Evolutionary conservation across 2,888 invertebrate species (phyloP), one percentile per base, ranked within the genome.

Genomic region (Pycnomerus fuliginosus): DNA sequence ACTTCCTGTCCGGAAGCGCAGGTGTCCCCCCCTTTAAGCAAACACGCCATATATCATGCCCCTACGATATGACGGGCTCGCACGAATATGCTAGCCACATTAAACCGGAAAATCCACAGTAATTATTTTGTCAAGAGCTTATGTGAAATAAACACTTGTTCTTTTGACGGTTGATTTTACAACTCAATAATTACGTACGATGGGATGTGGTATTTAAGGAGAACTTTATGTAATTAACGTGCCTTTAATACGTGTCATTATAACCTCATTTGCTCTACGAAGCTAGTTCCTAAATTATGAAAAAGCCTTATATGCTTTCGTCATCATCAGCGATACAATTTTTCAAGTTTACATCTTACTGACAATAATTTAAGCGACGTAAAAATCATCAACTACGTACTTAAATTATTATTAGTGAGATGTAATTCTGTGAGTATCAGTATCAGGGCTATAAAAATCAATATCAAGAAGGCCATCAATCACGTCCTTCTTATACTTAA

Each of bases 1-100:
- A 63, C 64, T 67, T 67, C 67, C 67, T 61, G 64, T 45, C 62
- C 60, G 65, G 67, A 65, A 64, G 64, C 61, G 60, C 66, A 67
- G 67, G 67, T 67, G 68, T 65, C 65, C 67, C 68, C 64, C 65
- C 59, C 53, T 35, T 61, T 55, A 60, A 56, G 56, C 58, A 67
- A 66, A 68, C 65, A 68, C 64, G 61, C 58, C 64, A 60, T 60
- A 52, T 52, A 56, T 56, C 41, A 39, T 28, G 15, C 47, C 44
- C 43, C 30, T 17, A 13, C 40, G 32, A 29, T 46, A 46, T 46
- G 46, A 46, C 40, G 38, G 46, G 29, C 32, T 20, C 16, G 28
- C 47, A 53, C 48, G 49, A 49, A 53, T 47, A 51, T 48, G 36
- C 45, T 53, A 47, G 52, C 52, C 46, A 39, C 55, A 52, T 50